phyloP scores from a whole-genome alignment of 1,140 invertebrate genomes.

The Homarus americanus region DNA sequence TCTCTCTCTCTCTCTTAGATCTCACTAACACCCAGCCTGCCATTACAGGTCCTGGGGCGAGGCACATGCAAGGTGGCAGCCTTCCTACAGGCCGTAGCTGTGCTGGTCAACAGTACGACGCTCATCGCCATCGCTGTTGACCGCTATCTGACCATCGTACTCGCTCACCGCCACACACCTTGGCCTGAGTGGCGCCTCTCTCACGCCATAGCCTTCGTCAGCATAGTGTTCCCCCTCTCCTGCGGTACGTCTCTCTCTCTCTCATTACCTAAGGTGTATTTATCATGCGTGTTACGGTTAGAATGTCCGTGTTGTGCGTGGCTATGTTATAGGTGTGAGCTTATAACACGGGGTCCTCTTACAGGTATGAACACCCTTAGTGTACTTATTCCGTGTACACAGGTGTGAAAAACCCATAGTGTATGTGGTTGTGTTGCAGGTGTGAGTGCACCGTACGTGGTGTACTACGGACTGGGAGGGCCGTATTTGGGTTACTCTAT shows the following conservation, averaged over 20 bases:
- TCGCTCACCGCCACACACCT: not conserved
- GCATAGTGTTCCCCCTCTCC: not conserved
- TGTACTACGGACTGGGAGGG: not conserved
- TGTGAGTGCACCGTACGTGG: not conserved
- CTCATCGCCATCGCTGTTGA: not conserved
- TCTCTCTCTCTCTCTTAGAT: not conserved
- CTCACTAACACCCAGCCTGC: not conserved
- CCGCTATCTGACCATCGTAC: not conserved
- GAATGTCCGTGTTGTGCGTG: too few relatives aligned
- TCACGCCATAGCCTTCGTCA: not conserved
- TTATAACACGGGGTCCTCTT: too few relatives aligned
- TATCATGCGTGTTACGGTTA: too few relatives aligned
- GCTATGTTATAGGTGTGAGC: too few relatives aligned
- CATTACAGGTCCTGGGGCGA: not conserved
- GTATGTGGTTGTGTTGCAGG: too few relatives aligned
- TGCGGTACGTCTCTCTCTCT: not conserved
- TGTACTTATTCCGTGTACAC: too few relatives aligned
- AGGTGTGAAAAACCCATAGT: too few relatives aligned
- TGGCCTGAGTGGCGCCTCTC: not conserved
- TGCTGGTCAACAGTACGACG: not conserved
- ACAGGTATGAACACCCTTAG: too few relatives aligned
- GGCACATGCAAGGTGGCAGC: not conserved
- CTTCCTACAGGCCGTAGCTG: not conserved
- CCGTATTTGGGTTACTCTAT: not conserved
- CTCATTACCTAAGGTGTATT: too few relatives aligned